Evolutionary conservation across 2,113 vertebrate species (phyloP), one percentile per base, ranked within the genome.

Genomic region (Agapornis roseicollis): DNA sequence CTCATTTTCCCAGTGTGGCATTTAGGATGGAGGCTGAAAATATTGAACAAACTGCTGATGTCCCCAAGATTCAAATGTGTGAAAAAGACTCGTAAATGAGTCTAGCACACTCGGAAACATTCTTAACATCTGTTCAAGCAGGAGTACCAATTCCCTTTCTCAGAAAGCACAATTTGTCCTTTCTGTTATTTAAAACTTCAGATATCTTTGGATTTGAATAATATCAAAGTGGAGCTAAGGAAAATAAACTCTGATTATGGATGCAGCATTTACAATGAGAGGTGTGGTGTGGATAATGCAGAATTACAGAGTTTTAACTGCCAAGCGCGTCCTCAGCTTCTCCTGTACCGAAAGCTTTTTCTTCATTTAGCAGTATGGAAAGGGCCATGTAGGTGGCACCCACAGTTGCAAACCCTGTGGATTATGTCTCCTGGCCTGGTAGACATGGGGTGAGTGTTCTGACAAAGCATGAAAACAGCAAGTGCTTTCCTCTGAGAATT

Each of bases 21-120:
- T 94, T 88, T 94, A 95, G 88, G 70, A 79, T 89, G 87, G 63
- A 95, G 93, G 85, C 95, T 97, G 92, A 94, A 97, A 95, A 97
- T 96, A 94, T 93, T 96, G 70, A 88, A 95, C 95, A 94, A 94
- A 90, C 94, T 84, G 94, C 92, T 94, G 89, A 94, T 95, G 96
- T 96, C 96, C 96, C 94, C 76, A 72, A 81, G 84, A 94, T 85
- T 71, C 70, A 61, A 63, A 96, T 88, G 95, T 96, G 93, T 95
- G 97, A 97, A 93, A 93, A 80, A 96, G 95, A 95, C 88, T 96
- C 33, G 80, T 86, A 96, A 97, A 96, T 91, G 94, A 96, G 95
- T 96, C 95, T 97, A 91, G 94, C 97, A 93, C 91, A 85, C 94
- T 96, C 87, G 46, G 70, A 92, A 97, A 96, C 91, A 94, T 89